These are phyloP conservation scores for Montipora capitata DNA, from an alignment of 92 coral and sea anemone genomes.

Conservation along the genomic window DNA sequence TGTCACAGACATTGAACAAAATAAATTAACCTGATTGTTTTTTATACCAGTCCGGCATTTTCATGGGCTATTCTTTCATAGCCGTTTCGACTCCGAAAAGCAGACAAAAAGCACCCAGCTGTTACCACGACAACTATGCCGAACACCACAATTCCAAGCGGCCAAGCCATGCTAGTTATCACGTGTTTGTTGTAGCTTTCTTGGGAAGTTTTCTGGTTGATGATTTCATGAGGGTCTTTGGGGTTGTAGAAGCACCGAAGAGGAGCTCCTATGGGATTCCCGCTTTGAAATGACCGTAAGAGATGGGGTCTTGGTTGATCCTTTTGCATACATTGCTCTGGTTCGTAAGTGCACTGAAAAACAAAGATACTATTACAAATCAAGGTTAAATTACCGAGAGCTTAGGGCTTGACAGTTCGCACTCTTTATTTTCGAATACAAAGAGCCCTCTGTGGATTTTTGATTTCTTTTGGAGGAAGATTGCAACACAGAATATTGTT, in stretches of 20 bases:
- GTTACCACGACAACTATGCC: slow-evolving; percentile 9
- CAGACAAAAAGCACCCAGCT: slow-evolving; percentile 17
- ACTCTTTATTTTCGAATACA: too few species aligned
- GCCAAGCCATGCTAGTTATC: slow-evolving; percentile 31
- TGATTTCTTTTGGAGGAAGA: too few species aligned
- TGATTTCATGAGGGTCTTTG: slow-evolving; percentile 20
- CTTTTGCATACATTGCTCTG: slow-evolving; percentile 20
- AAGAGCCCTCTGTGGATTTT: too few species aligned
- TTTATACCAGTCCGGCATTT: not conserved
- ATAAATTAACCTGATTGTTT: too few species aligned
- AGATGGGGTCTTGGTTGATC: not conserved
- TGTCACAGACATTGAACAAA: not conserved
- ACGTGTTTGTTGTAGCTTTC: slow-evolving; percentile 45
- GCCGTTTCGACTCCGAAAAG: slow-evolving; percentile 4
- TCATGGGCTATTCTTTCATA: slow-evolving; percentile 14
- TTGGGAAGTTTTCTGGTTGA: slow-evolving; percentile 25
- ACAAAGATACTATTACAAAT: too few species aligned
- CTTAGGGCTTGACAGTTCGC: too few species aligned
- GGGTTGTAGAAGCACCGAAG: slow-evolving; percentile 40
- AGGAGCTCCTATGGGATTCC: slow-evolving; percentile 15
- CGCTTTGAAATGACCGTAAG: slow-evolving; percentile 10
- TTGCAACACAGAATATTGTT: too few species aligned
- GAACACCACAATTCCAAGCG: slow-evolving; percentile 21
- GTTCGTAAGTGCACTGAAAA: slow-evolving; percentile 36
- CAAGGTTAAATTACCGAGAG: not conserved